Evolutionary conservation across 2,888 invertebrate genomes (phyloP).

Genomic region (Cantharis lateralis): DNA sequence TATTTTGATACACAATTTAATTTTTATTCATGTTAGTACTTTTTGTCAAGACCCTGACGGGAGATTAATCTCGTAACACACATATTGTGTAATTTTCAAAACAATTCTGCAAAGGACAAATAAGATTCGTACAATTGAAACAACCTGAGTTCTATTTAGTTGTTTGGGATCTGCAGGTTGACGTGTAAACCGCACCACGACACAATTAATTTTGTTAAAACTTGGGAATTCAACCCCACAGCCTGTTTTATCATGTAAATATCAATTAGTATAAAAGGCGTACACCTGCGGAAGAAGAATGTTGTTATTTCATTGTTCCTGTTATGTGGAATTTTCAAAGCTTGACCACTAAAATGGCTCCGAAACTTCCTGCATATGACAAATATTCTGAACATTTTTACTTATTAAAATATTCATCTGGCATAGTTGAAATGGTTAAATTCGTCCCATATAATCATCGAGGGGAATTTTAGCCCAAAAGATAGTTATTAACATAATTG

Average conservation of each 20-base stretch:
- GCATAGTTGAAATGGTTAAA: not conserved
- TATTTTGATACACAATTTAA: conserved; percentile 6
- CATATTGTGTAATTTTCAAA: not conserved
- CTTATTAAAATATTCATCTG: not conserved
- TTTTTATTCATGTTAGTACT: not conserved
- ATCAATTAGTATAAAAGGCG: not conserved
- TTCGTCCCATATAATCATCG: not conserved
- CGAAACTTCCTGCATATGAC: not conserved
- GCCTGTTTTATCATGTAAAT: not conserved
- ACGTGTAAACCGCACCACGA: too few species aligned
- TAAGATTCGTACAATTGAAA: too few species aligned
- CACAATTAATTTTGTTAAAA: too few species aligned
- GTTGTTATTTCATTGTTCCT: not conserved
- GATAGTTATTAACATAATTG: not conserved
- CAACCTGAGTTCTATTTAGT: too few species aligned
- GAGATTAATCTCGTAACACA: not conserved
- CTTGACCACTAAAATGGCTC: not conserved
- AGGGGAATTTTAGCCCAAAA: not conserved
- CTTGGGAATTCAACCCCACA: too few species aligned
- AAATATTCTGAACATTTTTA: not conserved
- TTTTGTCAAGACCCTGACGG: not conserved
- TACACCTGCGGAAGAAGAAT: not conserved
- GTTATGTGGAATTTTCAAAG: not conserved
- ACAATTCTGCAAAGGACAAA: not conserved
- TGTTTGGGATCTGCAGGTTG: too few species aligned